Evolutionary conservation across 2,888 invertebrate genomes (phyloP), one percentile per base, ranked within the genome.

Genomic region (Frankliniella fusca): DNA sequence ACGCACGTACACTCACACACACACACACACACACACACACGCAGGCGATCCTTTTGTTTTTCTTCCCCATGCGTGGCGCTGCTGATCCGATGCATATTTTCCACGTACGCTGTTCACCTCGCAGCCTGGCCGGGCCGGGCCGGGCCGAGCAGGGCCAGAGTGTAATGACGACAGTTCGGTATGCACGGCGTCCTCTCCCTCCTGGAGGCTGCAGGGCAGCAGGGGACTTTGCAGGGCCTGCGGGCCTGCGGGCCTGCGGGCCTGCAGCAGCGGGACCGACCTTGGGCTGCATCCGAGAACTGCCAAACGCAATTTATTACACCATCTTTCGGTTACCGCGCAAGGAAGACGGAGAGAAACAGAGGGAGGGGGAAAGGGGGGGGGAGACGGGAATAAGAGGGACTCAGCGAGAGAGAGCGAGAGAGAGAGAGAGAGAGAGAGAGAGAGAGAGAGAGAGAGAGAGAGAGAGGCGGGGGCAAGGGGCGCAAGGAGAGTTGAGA

Each of bases 251-350:
- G 54, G 15, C 54, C 54, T 38, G 38, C 38, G 5, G 38, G 38
- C 11, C 54, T n/a, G n/a, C 38, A 3, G 38, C 38, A 38, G 23
- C n/a, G 23, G 23, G 23, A 70, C 70, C 70, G 70, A 76, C 70
- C 70, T 76, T 76, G 70, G 70, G 27, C 70, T 76, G 70, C 70
- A 76, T 76, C 70, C 70, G 70, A 76, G 70, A 76, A 76, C 70
- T 76, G 70, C 70, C 70, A 76, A 76, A 76, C 70, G 12, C 70
- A 76, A 76, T 76, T 76, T 76, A 76, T 76, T 76, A 76, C 70
- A 76, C 70, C 70, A 76, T 76, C 70, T 76, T 76, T 76, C 70
- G 70, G 70, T 76, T 27, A 76, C 70, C 23, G 38, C 15, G 61
- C 61, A n/a, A 61, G 20, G 61, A 61, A 11, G 61, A n/a, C 61